A percentile compares a stretch with the other conserved stretches of the same genome.
phyloP scores from a whole-genome alignment of 2,113 vertebrate species.

The Tyrannus savana region DNA sequence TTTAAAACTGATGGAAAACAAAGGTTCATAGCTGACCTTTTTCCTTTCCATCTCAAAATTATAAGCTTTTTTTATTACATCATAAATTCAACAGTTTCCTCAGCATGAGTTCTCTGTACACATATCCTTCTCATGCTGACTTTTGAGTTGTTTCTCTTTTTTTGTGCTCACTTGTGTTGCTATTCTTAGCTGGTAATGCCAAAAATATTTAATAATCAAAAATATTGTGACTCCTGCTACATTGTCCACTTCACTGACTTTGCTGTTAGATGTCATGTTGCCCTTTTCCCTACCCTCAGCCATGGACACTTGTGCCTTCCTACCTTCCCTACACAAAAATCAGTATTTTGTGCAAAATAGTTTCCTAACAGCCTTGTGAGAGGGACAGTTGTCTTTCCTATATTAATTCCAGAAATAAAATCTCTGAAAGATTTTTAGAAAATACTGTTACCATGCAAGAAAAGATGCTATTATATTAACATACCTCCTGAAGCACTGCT shows the following conservation, averaged over 20 bases:
- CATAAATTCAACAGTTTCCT: neutral
- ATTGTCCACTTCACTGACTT: neutral
- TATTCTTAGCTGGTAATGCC: neutral
- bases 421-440: neutral
- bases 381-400: neutral
- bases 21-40: neutral
- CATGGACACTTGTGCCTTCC: neutral
- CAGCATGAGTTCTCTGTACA: neutral
- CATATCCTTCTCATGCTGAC: neutral
- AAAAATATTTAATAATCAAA: neutral
- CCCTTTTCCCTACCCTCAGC: neutral
- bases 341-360: neutral
- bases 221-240: neutral
- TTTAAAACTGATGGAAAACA: neutral
- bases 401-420: neutral
- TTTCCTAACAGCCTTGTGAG: neutral
- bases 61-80: neutral
- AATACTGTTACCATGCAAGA: neutral
- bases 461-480: neutral
- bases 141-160: neutral
- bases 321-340: neutral
- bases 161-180: neutral
- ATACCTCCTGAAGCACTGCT: neutral
- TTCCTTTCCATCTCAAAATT: constrained; percentile 8
- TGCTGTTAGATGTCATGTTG: neutral